Evolutionary conservation across 2,797 vertebrate species (phyloP).

Genomic region (Columba guinea): DNA sequence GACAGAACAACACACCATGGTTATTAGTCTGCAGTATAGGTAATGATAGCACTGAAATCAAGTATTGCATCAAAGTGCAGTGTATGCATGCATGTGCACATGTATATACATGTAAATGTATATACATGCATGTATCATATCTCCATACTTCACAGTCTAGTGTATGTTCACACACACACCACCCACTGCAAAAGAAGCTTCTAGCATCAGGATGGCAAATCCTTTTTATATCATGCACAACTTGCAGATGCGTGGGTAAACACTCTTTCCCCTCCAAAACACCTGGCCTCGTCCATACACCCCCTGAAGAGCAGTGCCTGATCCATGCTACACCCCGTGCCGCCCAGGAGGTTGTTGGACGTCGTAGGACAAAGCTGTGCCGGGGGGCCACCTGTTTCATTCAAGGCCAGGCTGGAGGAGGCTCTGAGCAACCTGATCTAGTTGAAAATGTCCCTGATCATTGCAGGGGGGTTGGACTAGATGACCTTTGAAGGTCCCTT

Average conservation of each 20-base stretch:
- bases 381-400: too few relatives aligned
- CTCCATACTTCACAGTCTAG: not conserved
- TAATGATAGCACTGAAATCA: not conserved
- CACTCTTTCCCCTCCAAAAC: not conserved
- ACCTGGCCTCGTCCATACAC: not conserved
- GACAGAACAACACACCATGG: not conserved
- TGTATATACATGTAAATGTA: not conserved
- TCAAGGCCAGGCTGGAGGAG: too few relatives aligned
- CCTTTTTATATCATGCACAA: not conserved
- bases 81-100: too few relatives aligned
- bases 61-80: not conserved
- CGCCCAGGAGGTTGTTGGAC: not conserved
- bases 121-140: fast-evolving
- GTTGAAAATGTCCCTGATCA: too few relatives aligned
- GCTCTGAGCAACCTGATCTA: too few relatives aligned
- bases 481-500: too few relatives aligned
- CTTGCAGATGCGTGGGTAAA: not conserved
- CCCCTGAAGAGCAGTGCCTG: not conserved
- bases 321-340: not conserved
- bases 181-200: not conserved
- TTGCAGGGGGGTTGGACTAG: too few relatives aligned
- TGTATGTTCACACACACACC: not conserved
- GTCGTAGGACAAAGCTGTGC: fast-evolving
- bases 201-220: not conserved
- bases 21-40: not conserved